These are phyloP conservation scores for Nephrotoma guestfalica DNA, from an alignment of 2,888 invertebrate species.

Conservation along the genomic window DNA sequence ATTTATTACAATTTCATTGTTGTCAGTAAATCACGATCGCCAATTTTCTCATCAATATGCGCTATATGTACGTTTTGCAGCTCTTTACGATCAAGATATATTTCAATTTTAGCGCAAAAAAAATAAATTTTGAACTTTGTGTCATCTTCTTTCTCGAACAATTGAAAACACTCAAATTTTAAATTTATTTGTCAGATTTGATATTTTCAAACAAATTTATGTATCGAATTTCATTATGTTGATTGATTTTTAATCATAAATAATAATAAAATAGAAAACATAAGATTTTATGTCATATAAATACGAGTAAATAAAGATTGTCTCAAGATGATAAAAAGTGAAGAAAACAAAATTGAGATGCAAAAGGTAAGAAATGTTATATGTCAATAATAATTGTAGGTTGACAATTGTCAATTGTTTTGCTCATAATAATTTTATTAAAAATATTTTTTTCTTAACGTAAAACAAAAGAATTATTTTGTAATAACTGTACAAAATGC, in stretches of 20 bases:
- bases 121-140: background rate
- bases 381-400: background rate
- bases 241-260: background rate
- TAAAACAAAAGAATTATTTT: background rate
- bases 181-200: background rate
- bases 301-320: background rate
- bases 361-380: background rate
- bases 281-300: background rate
- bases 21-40: background rate
- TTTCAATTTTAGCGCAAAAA: background rate
- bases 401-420: background rate
- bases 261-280: background rate
- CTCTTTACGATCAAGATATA: background rate
- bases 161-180: background rate
- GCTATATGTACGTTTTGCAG: background rate
- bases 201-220: background rate
- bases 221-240: background rate
- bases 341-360: background rate
- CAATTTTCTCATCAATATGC: background rate
- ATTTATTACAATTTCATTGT: background rate
- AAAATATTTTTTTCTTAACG: background rate
- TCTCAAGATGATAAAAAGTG: background rate
- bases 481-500: background rate
- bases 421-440: background rate
- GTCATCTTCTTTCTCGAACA: background rate